Base-by-base conservation (phyloP, 2,888 invertebrate genomes). In the Drosophila barbarae region DNA sequence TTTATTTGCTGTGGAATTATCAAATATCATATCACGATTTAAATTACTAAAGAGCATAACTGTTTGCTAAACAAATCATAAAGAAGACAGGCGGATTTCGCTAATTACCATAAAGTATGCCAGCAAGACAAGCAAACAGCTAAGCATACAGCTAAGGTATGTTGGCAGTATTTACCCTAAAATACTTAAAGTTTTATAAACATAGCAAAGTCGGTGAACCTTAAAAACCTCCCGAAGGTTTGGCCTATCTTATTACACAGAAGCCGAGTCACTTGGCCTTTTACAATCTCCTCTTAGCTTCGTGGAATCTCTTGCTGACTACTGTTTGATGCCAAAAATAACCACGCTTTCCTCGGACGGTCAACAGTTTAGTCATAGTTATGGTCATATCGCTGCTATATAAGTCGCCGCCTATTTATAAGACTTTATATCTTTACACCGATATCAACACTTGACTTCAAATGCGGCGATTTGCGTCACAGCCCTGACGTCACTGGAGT, bases 361-460 rank as follows among this genome's bases (percentile, higher is more conserved):
- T 49, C 42, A 49, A 53, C n/a, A 18, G 34, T 53, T 68, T 66
- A 68, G 67, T 67, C 67, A 68, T 67, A 59, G 59, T 41, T 53
- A 30, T 60, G 38, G 51, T 30, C 51, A 23, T 41, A 51, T 38
- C 23, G 32, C 26, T 35, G 21, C 39, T 28, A 28, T 23, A 18
- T 32, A 36, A 39, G 39, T 8, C 34, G 6, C 28, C 0, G 12
- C 39, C 58, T 44, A 36, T 41, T 44, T 49, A 39, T 49, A 63
- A 59, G 61, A 59, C 49, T 71, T 51, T 42, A 34, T 59, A 53
- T 46, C 58, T 65, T 57, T 53, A 66, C 53, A 53, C 41, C 41
- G 36, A 21, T 78, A 76, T 74, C 79, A 69, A 64, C 64, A 52
- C 76, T 74, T 76, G 76, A 36, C 76, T 81, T 74, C 74, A 47